A percentile compares a stretch with the other conserved stretches of the same genome.
phyloP scores from a whole-genome alignment of 2,888 invertebrate species.

The Blastobasis adustella region DNA sequence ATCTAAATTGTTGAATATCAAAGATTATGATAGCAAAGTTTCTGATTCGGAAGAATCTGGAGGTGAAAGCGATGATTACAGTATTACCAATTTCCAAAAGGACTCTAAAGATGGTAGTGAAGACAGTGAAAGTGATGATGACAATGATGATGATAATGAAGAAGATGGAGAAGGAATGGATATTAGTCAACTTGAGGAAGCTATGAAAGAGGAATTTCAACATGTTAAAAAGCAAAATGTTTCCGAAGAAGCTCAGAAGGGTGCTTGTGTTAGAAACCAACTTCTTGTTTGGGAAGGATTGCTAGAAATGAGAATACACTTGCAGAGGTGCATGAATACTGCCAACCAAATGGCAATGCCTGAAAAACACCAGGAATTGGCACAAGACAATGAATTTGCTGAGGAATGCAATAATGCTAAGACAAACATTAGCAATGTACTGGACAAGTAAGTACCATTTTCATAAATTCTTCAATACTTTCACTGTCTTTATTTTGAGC shows the following conservation, averaged over 20 bases:
- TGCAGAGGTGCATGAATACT: slow-evolving; percentile 85
- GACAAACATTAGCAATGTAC: slow-evolving; percentile 69
- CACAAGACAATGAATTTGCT: slow-evolving; percentile 64
- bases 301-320: slow-evolving; percentile 88
- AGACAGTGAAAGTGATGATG: slow-evolving; percentile 21
- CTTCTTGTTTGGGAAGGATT: slow-evolving; percentile 88
- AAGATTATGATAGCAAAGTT: neutral
- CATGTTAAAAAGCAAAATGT: slow-evolving; percentile 72
- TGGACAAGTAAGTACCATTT: slow-evolving; percentile 73
- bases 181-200: slow-evolving; percentile 59
- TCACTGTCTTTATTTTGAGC: no score
- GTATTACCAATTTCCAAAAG: slow-evolving; percentile 35
- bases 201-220: slow-evolving; percentile 70
- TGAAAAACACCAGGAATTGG: slow-evolving; percentile 64
- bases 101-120: slow-evolving; percentile 23
- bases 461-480: no score
- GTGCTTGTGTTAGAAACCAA: slow-evolving; percentile 80
- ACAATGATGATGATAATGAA: slow-evolving; percentile 32
- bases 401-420: slow-evolving; percentile 68
- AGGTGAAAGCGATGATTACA: slow-evolving; percentile 39
- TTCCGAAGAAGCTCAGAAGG: slow-evolving; percentile 77
- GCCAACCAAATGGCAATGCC: slow-evolving; percentile 87
- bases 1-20: slow-evolving; percentile 4
- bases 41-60: slow-evolving; percentile 5
- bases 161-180: slow-evolving; percentile 54